Conservation (phyloP, 2,113 vertebrate species). For the Panthera tigris region DNA sequence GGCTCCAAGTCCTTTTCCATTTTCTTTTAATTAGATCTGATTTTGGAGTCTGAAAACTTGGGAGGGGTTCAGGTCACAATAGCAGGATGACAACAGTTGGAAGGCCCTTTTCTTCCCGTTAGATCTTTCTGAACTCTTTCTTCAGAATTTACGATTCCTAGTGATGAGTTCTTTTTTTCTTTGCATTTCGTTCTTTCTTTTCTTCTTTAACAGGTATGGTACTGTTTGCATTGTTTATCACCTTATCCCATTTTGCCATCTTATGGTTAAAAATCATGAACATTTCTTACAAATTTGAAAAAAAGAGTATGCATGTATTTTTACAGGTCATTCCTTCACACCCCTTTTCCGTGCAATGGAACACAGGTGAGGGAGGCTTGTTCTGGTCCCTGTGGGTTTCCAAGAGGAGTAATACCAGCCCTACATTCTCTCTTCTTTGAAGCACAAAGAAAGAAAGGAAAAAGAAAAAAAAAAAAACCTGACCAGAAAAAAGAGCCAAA, state of each 20-base stretch:
- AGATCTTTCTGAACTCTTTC: conserved; percentile 60
- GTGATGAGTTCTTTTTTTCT: not conserved
- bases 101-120: not conserved
- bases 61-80: conserved; percentile 64
- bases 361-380: conserved; percentile 49
- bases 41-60: conserved; percentile 84
- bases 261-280: conserved; percentile 45
- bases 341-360: not conserved
- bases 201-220: not conserved
- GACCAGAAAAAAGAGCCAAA: conserved; percentile 1
- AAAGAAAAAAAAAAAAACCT: not conserved
- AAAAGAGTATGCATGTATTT: conserved; percentile 49
- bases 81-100: conserved; percentile 65
- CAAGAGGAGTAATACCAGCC: conserved; percentile 45
- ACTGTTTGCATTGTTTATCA: not conserved
- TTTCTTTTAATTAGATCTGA: conserved; percentile 88
- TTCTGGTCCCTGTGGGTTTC: conserved; percentile 51
- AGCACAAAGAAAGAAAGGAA: conserved; percentile 63
- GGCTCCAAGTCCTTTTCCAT: conserved; percentile 81
- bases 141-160: conserved; percentile 64
- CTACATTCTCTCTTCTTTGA: conserved; percentile 63
- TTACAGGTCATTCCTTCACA: not conserved
- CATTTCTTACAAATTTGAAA: not conserved
- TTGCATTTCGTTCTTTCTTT: not conserved
- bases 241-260: conserved; percentile 59